phyloP scores from a whole-genome alignment of 2,113 vertebrate species.

The Perccottus glenii region DNA sequence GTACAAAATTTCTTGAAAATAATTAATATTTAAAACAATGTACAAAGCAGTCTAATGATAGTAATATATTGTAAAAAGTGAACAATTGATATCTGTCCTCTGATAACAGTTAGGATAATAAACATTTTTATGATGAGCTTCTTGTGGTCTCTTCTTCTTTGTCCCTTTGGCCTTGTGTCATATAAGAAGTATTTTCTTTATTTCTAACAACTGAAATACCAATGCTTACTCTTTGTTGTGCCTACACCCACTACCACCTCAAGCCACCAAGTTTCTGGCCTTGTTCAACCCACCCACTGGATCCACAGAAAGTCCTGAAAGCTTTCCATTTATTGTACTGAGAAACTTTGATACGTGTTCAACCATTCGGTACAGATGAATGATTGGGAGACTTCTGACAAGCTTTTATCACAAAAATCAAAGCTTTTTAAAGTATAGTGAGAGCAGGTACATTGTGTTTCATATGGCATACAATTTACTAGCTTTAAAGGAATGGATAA shows the following conservation, averaged over 20 bases:
- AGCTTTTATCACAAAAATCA: conserved; percentile 3
- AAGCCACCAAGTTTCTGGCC: conserved; percentile 32
- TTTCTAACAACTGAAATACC: conserved; percentile 9
- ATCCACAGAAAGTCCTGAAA: conserved; percentile 49
- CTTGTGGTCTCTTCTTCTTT: conserved; percentile 5
- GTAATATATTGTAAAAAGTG: conserved; percentile 78
- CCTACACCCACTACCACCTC: conserved; percentile 30
- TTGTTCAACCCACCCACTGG: conserved; percentile 45
- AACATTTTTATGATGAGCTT: conserved; percentile 69
- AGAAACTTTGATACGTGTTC: conserved; percentile 24
- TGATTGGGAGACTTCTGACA: conserved; percentile 14
- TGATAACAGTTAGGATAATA: conserved; percentile 73
- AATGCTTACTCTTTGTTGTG: conserved; percentile 43
- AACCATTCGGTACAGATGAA: conserved; percentile 11
- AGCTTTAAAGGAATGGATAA: too few relatives aligned
- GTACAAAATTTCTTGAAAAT: conserved; percentile 76
- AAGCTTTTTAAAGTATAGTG: neutral
- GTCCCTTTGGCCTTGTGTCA: neutral
- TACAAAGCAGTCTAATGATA: conserved; percentile 75
- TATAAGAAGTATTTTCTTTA: conserved; percentile 25
- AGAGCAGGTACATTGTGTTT: neutral
- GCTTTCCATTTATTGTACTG: conserved; percentile 40
- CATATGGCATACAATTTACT: neutral
- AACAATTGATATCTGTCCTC: conserved; percentile 60
- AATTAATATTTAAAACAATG: conserved; percentile 75